Evolutionary conservation across 2,797 vertebrate genomes (phyloP).

Genomic region (Dermochelys coriacea): DNA sequence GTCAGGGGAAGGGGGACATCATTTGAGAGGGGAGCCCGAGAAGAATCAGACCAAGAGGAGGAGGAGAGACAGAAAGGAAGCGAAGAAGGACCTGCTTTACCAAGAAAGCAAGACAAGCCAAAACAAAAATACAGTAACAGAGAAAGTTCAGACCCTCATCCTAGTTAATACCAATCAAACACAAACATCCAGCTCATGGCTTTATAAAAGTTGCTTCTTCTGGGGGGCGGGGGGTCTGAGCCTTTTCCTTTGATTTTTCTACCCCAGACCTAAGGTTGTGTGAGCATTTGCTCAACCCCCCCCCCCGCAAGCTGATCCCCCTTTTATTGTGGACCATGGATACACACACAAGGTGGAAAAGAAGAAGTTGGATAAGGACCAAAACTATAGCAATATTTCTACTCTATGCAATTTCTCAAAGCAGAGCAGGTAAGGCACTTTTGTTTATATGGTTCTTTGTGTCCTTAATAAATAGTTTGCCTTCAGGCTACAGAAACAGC

Average conservation of each 20-base stretch:
- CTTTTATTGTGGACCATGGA: slow-evolving; percentile 78
- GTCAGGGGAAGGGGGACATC: slow-evolving; percentile 70
- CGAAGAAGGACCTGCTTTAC: not conserved
- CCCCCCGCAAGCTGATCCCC: slow-evolving; percentile 21
- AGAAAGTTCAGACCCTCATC: not conserved
- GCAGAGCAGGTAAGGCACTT: slow-evolving; percentile 80
- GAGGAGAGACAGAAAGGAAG: slow-evolving; percentile 40
- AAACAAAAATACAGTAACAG: not conserved
- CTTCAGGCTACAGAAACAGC: not conserved
- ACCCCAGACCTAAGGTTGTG: slow-evolving; percentile 39
- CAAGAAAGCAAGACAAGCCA: not conserved
- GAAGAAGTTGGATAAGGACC: slow-evolving; percentile 73
- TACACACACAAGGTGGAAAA: slow-evolving; percentile 86
- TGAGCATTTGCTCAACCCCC: not conserved
- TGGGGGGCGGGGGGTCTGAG: slow-evolving; percentile 42
- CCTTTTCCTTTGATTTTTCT: slow-evolving; percentile 37
- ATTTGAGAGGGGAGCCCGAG: slow-evolving; percentile 55
- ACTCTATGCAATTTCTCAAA: slow-evolving; percentile 67
- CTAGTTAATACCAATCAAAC: not conserved
- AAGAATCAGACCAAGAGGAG: slow-evolving; percentile 64
- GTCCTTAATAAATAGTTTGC: not conserved
- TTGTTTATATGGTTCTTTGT: not conserved
- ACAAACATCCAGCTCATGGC: slow-evolving; percentile 74
- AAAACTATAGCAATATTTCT: slow-evolving; percentile 66
- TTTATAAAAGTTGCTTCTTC: slow-evolving; percentile 69